Percentiles rank a stretch among this genome's conserved stretches.
Conservation (phyloP, 1,140 invertebrate species). For the Phenacoccus solenopsis region DNA sequence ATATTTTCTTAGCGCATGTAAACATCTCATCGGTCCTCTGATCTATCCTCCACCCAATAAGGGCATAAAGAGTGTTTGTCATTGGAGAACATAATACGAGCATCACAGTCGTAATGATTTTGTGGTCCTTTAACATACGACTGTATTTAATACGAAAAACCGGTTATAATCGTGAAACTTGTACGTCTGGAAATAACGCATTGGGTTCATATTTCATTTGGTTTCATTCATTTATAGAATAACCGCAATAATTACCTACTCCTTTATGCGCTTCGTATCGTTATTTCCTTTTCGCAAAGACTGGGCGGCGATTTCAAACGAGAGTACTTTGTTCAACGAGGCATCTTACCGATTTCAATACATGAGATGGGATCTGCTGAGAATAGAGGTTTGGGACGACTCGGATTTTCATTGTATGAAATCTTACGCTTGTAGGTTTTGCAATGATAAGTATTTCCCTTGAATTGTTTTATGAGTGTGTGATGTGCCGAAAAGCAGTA, state of each 20-base stretch:
- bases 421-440: too few species aligned
- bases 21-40: too few species aligned
- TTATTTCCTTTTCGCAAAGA: not conserved
- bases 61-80: too few species aligned
- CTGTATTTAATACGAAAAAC: not conserved
- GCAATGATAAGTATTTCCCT: too few species aligned
- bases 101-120: not conserved
- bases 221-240: constrained; percentile 3
- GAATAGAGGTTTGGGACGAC: not conserved
- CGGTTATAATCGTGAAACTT: not conserved
- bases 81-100: not conserved
- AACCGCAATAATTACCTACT: not conserved
- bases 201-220: not conserved
- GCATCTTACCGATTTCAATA: not conserved
- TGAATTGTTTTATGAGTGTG: too few species aligned
- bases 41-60: too few species aligned
- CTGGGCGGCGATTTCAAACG: not conserved
- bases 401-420: too few species aligned
- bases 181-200: not conserved
- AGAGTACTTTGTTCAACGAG: not conserved
- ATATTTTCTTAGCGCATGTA: too few species aligned
- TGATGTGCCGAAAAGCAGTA: too few species aligned
- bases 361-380: not conserved
- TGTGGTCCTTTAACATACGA: not conserved
- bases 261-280: not conserved